Evolutionary conservation across 2,113 vertebrate species (phyloP).

Genomic region (Osmerus mordax): DNA sequence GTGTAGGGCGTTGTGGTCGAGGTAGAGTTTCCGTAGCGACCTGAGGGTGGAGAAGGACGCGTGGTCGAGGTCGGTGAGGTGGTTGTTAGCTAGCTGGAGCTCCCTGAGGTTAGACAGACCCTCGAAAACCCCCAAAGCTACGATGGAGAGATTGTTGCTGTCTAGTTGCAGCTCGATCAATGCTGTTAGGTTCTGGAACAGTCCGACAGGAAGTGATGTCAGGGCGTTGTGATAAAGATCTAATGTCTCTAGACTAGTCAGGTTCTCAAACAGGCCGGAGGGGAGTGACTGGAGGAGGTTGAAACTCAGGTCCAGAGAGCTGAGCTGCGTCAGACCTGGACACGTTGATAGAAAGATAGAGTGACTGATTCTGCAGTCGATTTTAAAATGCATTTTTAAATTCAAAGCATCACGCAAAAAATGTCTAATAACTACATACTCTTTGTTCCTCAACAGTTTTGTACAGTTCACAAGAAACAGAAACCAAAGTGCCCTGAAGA

Average conservation of each 20-base stretch:
- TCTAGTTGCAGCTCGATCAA: slow-evolving; percentile 55
- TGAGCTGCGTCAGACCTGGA: slow-evolving; percentile 39
- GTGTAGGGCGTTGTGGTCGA: slow-evolving; percentile 50
- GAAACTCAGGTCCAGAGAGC: slow-evolving; percentile 49
- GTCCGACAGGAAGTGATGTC: slow-evolving; percentile 26
- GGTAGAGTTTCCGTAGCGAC: slow-evolving; percentile 46
- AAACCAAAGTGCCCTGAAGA: too few species aligned
- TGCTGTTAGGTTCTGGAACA: slow-evolving; percentile 48
- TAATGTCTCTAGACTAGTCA: slow-evolving; percentile 43
- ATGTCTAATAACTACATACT: too few species aligned
- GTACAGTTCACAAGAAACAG: too few species aligned
- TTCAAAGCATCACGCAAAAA: too few species aligned
- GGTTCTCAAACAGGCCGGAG: slow-evolving; percentile 31
- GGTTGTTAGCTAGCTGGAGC: slow-evolving; percentile 58
- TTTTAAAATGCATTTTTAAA: too few species aligned
- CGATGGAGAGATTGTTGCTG: slow-evolving; percentile 48
- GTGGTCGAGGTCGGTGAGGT: slow-evolving; percentile 41
- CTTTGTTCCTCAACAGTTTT: too few species aligned
- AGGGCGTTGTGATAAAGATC: slow-evolving; percentile 60
- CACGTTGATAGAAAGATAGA: too few species aligned
- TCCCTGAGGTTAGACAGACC: slow-evolving; percentile 34
- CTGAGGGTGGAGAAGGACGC: slow-evolving; percentile 38
- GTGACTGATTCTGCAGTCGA: too few species aligned
- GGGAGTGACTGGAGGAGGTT: slow-evolving; percentile 55
- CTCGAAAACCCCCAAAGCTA: slow-evolving; percentile 41